Base-by-base conservation (phyloP, 1,140 invertebrate genomes). In the Portunus trituberculatus region DNA sequence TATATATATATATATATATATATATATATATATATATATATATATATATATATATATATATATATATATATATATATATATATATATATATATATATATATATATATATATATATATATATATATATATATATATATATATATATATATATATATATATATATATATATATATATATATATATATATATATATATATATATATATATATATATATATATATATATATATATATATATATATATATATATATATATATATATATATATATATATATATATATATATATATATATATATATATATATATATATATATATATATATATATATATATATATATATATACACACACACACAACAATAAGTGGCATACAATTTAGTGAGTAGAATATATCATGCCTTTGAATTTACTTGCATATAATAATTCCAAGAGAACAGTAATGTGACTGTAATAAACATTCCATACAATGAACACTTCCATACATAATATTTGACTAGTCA, bases 71-170 rank as follows among this genome's bases (percentile, higher is more conserved):
- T 46, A 39, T 90, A 84, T 46, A 39, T 4, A 32, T 7, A 90
- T 90, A 90, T 46, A 90, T 12, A 90, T 46, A 90, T 12, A 90
- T 46, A 90, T 46, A 46, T 32, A 84, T 84, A 84, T 84, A 84
- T 84, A 84, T 84, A 90, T 90, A 90, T 90, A 90, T 90, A 90
- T 90, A 12, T 90, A 90, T 90, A 90, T 90, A 90, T 90, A 90
- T 90, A 90, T 90, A 90, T 90, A 90, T 90, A 90, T 90, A 90
- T 39, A 90, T 76, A 92, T 82, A 92, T 92, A 92, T 82, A 82
- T 82, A 82, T 92, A 82, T 92, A 92, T 92, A 92, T 92, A 92
- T 92, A 92, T 92, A 92, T 92, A 92, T 92, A 92, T 92, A 92
- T 82, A 92, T 92, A 92, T 92, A 92, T 82, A 82, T 76, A 92